Evolutionary conservation across 2,113 vertebrate species (phyloP).

Genomic region (Ursus arctos): DNA sequence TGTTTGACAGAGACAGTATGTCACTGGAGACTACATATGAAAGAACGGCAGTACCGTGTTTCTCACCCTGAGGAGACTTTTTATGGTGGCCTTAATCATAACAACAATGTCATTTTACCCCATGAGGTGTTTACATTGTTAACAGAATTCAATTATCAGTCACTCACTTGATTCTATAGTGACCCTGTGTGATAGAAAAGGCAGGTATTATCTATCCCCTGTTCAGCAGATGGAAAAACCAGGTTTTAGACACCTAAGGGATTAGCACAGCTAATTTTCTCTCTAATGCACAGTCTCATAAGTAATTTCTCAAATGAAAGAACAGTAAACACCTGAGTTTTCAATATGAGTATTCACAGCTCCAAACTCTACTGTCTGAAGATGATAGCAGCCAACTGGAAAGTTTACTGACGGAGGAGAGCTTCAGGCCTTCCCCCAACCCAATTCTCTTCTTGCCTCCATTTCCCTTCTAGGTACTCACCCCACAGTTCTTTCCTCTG

Average conservation of each 20-base stretch:
- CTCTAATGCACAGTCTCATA: not conserved
- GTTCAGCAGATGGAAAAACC: not conserved
- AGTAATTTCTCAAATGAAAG: constrained; percentile 24
- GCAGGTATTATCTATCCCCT: not conserved
- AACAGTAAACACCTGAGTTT: constrained; percentile 42
- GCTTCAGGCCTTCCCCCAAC: not conserved
- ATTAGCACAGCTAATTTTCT: not conserved
- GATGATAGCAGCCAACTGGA: not conserved
- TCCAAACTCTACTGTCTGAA: not conserved
- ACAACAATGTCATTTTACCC: not conserved
- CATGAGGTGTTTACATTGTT: not conserved
- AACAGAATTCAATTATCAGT: not conserved
- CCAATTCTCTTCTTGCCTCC: not conserved
- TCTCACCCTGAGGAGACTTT: constrained; percentile 19
- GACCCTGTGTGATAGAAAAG: not conserved
- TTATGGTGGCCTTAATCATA: not conserved
- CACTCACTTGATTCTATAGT: not conserved
- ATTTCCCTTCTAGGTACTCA: not conserved
- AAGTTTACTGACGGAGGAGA: not conserved
- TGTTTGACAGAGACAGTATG: not conserved
- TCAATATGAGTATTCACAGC: not conserved
- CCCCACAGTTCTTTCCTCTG: not conserved
- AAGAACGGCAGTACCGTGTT: constrained; percentile 17
- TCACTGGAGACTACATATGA: not conserved
- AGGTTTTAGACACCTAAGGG: not conserved